Conservation (phyloP, 1,140 invertebrate genomes). For the Brachionus manjavacas region DNA sequence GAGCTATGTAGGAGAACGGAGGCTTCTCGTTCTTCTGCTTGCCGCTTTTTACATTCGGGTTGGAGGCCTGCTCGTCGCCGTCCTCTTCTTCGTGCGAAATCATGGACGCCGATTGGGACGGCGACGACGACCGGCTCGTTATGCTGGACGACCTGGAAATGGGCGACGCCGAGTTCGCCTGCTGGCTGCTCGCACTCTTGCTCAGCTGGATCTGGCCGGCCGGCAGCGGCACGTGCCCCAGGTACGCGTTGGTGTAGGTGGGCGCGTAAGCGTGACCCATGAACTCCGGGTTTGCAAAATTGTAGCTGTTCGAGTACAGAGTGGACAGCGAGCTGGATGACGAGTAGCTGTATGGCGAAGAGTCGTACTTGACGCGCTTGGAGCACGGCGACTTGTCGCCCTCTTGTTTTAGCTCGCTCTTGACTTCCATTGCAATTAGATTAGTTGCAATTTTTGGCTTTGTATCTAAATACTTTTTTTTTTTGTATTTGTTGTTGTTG, state of each 20-base stretch:
- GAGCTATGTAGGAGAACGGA: slow-evolving; percentile 89
- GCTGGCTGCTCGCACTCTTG: background rate
- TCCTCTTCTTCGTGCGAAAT: slow-evolving; percentile 17
- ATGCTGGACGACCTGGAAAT: background rate
- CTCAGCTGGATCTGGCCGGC: background rate
- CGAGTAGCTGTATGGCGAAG: background rate
- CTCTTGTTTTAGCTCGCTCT: background rate
- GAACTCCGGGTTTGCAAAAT: background rate
- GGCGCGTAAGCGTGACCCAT: background rate
- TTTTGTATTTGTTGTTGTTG: background rate
- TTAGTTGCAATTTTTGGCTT: background rate
- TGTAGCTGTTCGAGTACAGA: background rate
- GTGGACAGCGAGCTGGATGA: background rate
- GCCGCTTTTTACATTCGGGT: slow-evolving; percentile 3
- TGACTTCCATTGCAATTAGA: background rate
- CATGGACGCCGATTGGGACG: slow-evolving; percentile 25
- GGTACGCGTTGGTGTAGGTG: background rate
- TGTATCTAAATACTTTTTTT: background rate
- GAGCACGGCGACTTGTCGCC: background rate
- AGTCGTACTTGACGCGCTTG: background rate
- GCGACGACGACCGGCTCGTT: slow-evolving; percentile 10
- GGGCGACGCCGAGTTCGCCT: background rate
- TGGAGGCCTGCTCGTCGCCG: background rate
- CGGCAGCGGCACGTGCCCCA: background rate
- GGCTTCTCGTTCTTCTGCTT: slow-evolving; percentile 71